These are phyloP conservation scores for Euproctis similis DNA, from an alignment of 2,888 invertebrate genomes.

Conservation along the genomic window DNA sequence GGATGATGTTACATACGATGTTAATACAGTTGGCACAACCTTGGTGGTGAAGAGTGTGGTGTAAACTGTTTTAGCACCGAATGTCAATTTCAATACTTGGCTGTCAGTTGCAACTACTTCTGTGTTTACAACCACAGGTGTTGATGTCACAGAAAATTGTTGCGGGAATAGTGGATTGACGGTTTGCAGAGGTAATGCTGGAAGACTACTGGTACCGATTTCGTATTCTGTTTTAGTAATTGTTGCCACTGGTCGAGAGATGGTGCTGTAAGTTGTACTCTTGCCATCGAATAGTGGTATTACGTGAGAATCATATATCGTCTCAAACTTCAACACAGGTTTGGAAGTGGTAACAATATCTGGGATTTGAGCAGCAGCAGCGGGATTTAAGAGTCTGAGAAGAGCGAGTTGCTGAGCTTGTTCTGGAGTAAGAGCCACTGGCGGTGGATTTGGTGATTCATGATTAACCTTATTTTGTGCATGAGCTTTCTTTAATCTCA, in stretches of 20 bases:
- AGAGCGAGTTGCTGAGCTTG: constrained; percentile 85
- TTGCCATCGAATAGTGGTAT: constrained; percentile 86
- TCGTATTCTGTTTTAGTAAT: constrained; percentile 87
- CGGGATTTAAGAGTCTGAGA: constrained; percentile 81
- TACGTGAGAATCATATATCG: constrained; percentile 87
- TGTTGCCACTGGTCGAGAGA: constrained; percentile 86
- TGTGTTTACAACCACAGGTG: constrained; percentile 87
- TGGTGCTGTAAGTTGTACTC: constrained; percentile 84
- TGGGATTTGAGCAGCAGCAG: constrained; percentile 79
- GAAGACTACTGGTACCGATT: constrained; percentile 82
- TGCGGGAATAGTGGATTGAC: constrained; percentile 76
- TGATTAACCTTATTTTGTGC: constrained; percentile 63
- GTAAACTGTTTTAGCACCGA: constrained; percentile 92
- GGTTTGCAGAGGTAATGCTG: constrained; percentile 74
- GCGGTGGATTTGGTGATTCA: constrained; percentile 61
- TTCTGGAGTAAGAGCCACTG: constrained; percentile 78
- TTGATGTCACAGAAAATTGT: constrained; percentile 85
- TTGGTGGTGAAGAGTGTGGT: constrained; percentile 90
- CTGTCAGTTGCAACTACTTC: constrained; percentile 86
- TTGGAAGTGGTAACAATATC: constrained; percentile 86
- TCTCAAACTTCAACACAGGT: constrained; percentile 84
- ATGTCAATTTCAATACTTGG: constrained; percentile 88
- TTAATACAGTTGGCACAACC: constrained; percentile 87
- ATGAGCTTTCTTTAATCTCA: constrained; percentile 66
- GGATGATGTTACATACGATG: constrained; percentile 89